Evolutionary conservation across 2,888 invertebrate genomes (phyloP), one percentile per base, ranked within the genome.

Genomic region (Dolichomitus sp.): DNA sequence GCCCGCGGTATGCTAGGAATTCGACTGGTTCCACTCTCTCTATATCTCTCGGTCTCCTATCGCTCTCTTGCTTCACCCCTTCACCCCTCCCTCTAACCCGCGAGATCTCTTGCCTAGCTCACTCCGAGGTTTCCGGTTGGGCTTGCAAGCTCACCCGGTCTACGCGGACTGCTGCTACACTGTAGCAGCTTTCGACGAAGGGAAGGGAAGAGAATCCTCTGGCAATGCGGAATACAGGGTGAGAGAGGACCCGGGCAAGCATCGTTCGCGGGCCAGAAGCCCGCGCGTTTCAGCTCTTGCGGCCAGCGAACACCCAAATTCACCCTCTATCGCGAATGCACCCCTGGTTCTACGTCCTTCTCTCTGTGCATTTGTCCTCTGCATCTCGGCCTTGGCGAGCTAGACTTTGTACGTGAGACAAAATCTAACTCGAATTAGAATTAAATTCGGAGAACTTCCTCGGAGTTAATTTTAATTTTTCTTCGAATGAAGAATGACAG

Each of bases 1-100:
- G 92, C 91, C 89, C 89, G 89, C 89, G 92, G 91, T 90, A 93
- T 92, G 90, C 89, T 84, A 87, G 91, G 92, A 92, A 93, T 93
- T 91, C 87, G 88, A 87, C 90, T 88, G 89, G 87, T 88, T 84
- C 85, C 85, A 80, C 85, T 85, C 82, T 78, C 83, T 69, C 75
- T 78, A 66, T 72, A 78, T 75, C 73, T 81, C 72, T 42, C 75
- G 33, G 63, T 40, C 37, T 37, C 52, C 70, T 75, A 65, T 54
- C 77, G 48, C 66, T 40, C 80, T 65, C 81, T 80, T 79, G 73
- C 81, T 68, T 81, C 79, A 84, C 61, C 79, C 84, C 74, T 76
- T 75, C 50, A 40, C 82, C 37, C 61, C 81, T 66, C 65, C 48
- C 68, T 73, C 57, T 48, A 27, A 40, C 33, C 52, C 50, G 66